phyloP scores from a whole-genome alignment of 1,140 invertebrate genomes.

The Camponotus pennsylvanicus region DNA sequence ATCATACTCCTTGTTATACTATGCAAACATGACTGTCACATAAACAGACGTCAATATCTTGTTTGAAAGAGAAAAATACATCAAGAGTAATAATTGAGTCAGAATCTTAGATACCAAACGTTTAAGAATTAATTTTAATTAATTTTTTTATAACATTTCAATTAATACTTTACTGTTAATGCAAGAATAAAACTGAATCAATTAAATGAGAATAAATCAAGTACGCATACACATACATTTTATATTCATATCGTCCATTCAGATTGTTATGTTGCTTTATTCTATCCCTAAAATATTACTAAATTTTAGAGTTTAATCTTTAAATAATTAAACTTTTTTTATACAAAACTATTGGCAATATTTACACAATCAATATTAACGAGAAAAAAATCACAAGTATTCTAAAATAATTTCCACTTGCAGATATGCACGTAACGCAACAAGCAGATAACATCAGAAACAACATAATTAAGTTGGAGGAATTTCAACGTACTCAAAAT shows the following conservation, averaged over 20 bases:
- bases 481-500: constrained; percentile 1
- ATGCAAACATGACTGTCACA: constrained; percentile 23
- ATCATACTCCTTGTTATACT: not conserved
- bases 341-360: not conserved
- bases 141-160: not conserved
- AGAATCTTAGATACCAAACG: not conserved
- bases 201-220: not conserved
- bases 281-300: not conserved
- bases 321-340: not conserved
- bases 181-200: not conserved
- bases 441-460: constrained; percentile 22
- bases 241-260: not conserved
- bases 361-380: not conserved
- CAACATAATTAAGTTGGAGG: not conserved
- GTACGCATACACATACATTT: not conserved
- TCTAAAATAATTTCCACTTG: not conserved
- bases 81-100: not conserved
- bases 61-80: not conserved
- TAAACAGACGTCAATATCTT: constrained; percentile 26
- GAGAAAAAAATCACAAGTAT: not conserved
- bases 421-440: not conserved
- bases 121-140: not conserved
- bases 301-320: not conserved
- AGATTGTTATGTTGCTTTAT: not conserved
- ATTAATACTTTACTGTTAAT: not conserved